A percentile compares a stretch with the other conserved stretches of the same genome.
Evolutionary conservation across 2,888 invertebrate genomes (phyloP).

Genomic region (Lutraria lutraria): DNA sequence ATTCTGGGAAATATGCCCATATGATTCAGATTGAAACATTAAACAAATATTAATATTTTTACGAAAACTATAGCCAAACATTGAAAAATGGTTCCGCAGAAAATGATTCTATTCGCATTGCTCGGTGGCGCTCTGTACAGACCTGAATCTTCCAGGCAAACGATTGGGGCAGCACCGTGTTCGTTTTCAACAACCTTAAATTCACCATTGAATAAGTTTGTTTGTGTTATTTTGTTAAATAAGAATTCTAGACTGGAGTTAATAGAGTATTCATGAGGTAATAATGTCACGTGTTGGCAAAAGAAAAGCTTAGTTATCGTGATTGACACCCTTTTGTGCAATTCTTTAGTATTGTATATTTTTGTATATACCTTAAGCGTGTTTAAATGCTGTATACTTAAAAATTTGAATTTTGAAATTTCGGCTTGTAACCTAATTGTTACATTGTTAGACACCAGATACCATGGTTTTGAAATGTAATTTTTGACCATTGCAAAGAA

Average conservation of each 20-base stretch:
- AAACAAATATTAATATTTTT: no score
- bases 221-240: slow-evolving; percentile 2
- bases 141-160: no score
- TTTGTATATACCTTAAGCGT: neutral
- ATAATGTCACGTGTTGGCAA: neutral
- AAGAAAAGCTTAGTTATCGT: neutral
- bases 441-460: neutral
- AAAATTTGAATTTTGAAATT: neutral
- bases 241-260: neutral
- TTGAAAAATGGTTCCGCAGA: no score
- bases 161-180: no score
- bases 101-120: no score
- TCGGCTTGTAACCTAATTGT: neutral
- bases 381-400: no score
- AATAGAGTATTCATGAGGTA: neutral
- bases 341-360: neutral
- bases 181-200: neutral
- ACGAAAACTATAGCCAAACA: no score
- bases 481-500: neutral
- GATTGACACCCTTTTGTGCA: neutral
- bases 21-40: no score
- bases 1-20: no score
- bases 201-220: neutral
- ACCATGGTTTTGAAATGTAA: neutral
- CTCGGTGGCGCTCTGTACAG: no score